Base-by-base conservation (phyloP, 2,113 vertebrate species). In the Saiga tatarica region DNA sequence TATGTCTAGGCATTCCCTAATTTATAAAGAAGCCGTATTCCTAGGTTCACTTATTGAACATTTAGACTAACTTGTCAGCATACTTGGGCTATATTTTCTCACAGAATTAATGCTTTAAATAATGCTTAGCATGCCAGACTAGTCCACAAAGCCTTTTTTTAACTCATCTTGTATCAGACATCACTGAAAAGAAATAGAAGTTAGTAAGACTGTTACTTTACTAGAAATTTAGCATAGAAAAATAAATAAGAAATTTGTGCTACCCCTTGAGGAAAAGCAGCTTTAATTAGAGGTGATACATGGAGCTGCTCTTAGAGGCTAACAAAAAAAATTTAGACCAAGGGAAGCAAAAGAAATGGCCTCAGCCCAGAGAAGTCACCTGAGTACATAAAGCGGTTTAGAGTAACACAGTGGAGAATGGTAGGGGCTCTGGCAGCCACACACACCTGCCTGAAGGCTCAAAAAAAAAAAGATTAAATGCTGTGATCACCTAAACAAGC, bases 231-330 rank as follows among this genome's bases (percentile, higher is more conserved):
- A 94, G 62, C 85, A 47, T 25, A 85, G 64, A 89, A 88, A 90
- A 92, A 87, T 87, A 94, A 96, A 59, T 90, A 89, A 95, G 97
- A 94, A 94, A 76, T 85, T 39, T 5, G 16, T 74, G 33, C 39
- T 62, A 21, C 3, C 60, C 55, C 86, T 92, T 88, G 83, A 91
- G 89, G 74, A 94, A 89, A 96, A 89, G 64, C 25, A 94, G 55
- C 28, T 94, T 96, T 95, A 95, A 96, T 96, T 92, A 92, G 85
- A 82, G 15, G 55, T 94, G 85, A 94, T 91, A 74, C 33, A n/a
- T 91, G 82, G 23, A 52, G 17, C 33, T 90, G 60, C 90, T 45
- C 8, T 50, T 81, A 76, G 67, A 87, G 87, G 81, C 30, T 88
- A 55, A 78, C 50, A 90, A 53, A 53, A 84, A 92, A 28, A 92